These are phyloP conservation scores for Ctenomys sociabilis DNA, from an alignment of 2,113 vertebrate species.

Conservation along the genomic window DNA sequence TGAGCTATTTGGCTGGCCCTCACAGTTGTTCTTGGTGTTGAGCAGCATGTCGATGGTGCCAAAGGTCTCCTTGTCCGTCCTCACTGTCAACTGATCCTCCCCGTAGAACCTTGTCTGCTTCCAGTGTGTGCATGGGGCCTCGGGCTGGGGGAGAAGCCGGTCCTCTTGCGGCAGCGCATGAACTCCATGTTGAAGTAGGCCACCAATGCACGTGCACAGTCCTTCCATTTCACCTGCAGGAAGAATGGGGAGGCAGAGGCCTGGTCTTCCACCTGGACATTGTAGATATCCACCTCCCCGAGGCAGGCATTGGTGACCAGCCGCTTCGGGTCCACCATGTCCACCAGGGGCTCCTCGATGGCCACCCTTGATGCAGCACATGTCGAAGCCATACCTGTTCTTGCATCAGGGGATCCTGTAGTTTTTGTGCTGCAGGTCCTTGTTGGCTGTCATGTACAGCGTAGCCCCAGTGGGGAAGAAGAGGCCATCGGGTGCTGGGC, in stretches of 20 bases:
- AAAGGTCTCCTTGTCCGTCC: constrained; percentile 94
- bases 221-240: constrained; percentile 94
- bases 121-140: constrained; percentile 97
- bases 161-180: constrained; percentile 95
- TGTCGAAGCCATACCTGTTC: constrained; percentile 95
- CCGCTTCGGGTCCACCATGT: constrained; percentile 96
- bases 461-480: constrained; percentile 95
- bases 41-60: constrained; percentile 96
- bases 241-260: constrained; percentile 96
- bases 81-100: constrained; percentile 96
- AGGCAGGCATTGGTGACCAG: constrained; percentile 94
- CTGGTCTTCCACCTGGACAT: constrained; percentile 94
- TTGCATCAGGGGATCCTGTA: constrained; percentile 99
- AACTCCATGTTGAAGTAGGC: constrained; percentile 99
- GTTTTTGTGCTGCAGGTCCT: constrained; percentile 96
- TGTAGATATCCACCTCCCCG: constrained; percentile 97
- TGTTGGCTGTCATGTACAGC: constrained; percentile 93
- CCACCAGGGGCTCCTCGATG: constrained; percentile 94
- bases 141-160: constrained; percentile 96
- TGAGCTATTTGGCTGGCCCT: too few relatives aligned
- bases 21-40: constrained; percentile 95
- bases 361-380: constrained; percentile 97
- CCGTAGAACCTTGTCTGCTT: constrained; percentile 97
- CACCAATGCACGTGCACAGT: constrained; percentile 94
- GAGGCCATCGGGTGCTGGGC: constrained; percentile 94